Evolutionary conservation across 2,113 vertebrate species (phyloP).

Genomic region (Conger conger): DNA sequence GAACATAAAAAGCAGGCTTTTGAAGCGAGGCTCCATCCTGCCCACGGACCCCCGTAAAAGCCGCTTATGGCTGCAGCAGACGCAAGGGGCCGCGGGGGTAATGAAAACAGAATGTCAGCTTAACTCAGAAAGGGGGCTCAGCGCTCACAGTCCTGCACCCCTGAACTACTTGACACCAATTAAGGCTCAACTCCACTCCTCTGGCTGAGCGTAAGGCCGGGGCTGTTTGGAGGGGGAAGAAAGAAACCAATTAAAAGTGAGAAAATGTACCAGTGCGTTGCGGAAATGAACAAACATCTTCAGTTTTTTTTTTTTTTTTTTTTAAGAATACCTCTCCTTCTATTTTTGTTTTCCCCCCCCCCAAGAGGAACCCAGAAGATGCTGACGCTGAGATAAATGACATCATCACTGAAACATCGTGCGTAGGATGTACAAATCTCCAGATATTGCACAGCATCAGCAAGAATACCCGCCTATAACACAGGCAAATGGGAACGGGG

Average conservation of each 20-base stretch:
- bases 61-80: background rate
- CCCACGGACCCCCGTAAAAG: background rate
- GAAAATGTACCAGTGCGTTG: background rate
- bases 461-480: background rate
- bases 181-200: background rate
- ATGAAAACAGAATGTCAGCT: background rate
- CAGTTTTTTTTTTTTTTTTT: too few relatives aligned
- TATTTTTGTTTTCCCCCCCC: background rate
- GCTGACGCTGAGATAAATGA: background rate
- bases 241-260: background rate
- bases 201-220: background rate
- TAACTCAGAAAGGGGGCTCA: background rate
- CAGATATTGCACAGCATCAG: background rate
- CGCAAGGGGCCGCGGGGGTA: background rate
- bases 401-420: background rate
- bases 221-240: background rate
- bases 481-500: background rate
- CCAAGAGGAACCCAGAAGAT: background rate
- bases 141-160: background rate
- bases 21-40: background rate
- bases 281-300: background rate
- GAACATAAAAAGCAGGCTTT: slow-evolving; percentile 21
- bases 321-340: background rate
- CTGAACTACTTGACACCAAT: background rate
- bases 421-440: background rate